Evolutionary conservation across 2,888 invertebrate genomes (phyloP), one percentile per base, ranked within the genome.

Genomic region (Parnassius smintheus): DNA sequence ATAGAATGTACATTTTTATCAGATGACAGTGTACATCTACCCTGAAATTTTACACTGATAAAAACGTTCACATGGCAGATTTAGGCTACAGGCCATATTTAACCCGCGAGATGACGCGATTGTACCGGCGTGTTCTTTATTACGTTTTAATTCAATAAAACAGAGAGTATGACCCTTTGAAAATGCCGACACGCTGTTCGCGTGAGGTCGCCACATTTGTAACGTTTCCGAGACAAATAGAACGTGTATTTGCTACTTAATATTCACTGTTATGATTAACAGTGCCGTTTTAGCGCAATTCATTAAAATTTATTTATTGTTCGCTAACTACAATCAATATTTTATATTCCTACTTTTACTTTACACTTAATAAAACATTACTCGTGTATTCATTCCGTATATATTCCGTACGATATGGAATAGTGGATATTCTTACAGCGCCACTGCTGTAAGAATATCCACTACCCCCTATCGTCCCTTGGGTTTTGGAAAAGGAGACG

Each of bases 141-240:
- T 84, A 87, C 86, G 82, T 82, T 89, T 91, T 90, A 89, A 91
- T 91, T 89, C 91, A 85, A 85, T 83, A 81, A 82, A 80, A 79
- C 81, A 78, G 76, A 80, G 76, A 78, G 77, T 66, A 73, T 72
- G 70, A 59, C 66, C 66, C 80, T 91, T 91, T 91, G 91, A 84
- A 79, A 83, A 69, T 70, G 86, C 91, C 91, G 91, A 81, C 87
- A 75, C 72, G 74, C 75, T 73, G 77, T 70, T 68, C 62, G 48
- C 67, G 70, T 78, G 74, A 72, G 70, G 81, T 76, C 67, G 65
- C 77, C 75, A 76, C 56, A 61, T 53, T 64, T 44, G 56, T 59
- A 53, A 44, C 25, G 51, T 51, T 54, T 44, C 58, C 13, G 45
- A 59, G 54, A 62, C 58, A 63, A 62, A 56, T 65, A 9, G 7